Conservation (phyloP, 2,797 vertebrate genomes). For the Gobio occitaniae region DNA sequence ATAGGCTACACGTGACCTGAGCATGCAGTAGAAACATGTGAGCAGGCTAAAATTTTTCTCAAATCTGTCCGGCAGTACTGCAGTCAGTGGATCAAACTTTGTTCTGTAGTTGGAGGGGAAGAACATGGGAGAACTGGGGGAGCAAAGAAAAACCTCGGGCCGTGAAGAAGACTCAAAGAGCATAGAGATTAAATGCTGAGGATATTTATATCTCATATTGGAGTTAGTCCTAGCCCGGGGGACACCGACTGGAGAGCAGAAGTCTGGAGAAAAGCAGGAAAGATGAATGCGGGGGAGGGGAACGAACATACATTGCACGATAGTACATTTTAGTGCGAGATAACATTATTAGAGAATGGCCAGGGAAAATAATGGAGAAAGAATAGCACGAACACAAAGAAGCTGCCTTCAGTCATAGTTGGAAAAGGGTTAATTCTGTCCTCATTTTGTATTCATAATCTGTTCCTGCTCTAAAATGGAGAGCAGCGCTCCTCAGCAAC, state of each 20-base stretch:
- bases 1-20: neutral
- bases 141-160: slow-evolving; percentile 35
- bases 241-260: slow-evolving; percentile 28
- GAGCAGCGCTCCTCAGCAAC: slow-evolving; percentile 39
- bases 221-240: slow-evolving; percentile 35
- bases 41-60: neutral
- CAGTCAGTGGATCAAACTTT: slow-evolving; percentile 9
- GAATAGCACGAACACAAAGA: slow-evolving; percentile 30
- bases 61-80: neutral
- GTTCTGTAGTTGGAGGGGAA: slow-evolving; percentile 4
- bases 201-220: slow-evolving; percentile 55
- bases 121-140: slow-evolving; percentile 18
- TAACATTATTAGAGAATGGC: slow-evolving; percentile 24
- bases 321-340: slow-evolving; percentile 7
- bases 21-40: neutral
- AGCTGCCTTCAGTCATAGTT: neutral
- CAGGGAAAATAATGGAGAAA: slow-evolving; percentile 12
- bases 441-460: slow-evolving; percentile 47
- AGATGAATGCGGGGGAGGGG: slow-evolving; percentile 1
- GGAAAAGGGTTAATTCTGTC: slow-evolving; percentile 28
- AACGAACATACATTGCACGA: neutral
- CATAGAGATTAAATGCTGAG: slow-evolving; percentile 48
- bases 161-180: slow-evolving; percentile 29
- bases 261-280: slow-evolving; percentile 4
- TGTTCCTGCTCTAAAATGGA: slow-evolving; percentile 37